These are phyloP conservation scores for Himalopsyche japonica DNA, from an alignment of 2,888 invertebrate genomes.

Conservation along the genomic window DNA sequence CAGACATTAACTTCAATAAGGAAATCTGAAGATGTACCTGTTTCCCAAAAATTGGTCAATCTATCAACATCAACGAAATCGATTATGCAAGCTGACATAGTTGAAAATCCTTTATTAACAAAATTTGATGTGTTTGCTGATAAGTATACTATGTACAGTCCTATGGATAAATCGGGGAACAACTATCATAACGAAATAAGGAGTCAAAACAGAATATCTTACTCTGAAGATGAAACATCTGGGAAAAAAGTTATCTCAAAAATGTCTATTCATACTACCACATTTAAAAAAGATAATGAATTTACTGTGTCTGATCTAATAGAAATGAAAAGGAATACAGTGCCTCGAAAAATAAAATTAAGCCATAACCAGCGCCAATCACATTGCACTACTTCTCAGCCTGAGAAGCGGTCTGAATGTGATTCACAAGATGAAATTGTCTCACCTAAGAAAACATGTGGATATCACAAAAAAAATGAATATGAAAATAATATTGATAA, in stretches of 20 bases:
- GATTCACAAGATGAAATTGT: background rate
- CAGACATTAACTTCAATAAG: constrained; percentile 14
- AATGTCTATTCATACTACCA: background rate
- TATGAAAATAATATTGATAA: background rate
- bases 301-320: background rate
- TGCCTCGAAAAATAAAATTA: background rate
- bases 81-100: background rate
- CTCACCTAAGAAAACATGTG: background rate
- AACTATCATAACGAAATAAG: background rate
- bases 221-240: background rate
- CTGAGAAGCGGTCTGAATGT: background rate
- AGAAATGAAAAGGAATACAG: background rate
- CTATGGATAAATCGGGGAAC: background rate
- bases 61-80: background rate
- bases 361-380: background rate
- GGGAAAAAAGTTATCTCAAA: background rate
- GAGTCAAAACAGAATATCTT: background rate
- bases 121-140: background rate
- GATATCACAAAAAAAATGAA: background rate
- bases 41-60: background rate
- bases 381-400: background rate
- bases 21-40: background rate
- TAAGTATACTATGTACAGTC: background rate
- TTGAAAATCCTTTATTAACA: background rate
- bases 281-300: background rate